Conservation (phyloP, 2,113 vertebrate genomes). For the Aphyosemion australe region DNA sequence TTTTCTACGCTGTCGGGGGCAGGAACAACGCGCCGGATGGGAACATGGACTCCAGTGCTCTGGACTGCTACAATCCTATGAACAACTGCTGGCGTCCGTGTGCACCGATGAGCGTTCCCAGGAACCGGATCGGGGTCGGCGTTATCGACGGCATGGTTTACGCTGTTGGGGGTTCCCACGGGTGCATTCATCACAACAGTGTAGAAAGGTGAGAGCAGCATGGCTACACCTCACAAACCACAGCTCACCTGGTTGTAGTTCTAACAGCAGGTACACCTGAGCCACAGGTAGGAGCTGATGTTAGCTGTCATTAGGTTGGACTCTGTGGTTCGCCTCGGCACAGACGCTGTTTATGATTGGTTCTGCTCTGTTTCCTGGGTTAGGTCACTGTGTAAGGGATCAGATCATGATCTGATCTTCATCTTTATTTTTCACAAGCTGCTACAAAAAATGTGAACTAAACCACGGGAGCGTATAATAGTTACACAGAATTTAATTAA, state of each 20-base stretch:
- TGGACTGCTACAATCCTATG: slow-evolving; percentile 96
- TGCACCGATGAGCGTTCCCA: slow-evolving; percentile 88
- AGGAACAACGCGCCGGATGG: slow-evolving; percentile 91
- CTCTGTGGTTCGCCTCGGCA: slow-evolving; percentile 5
- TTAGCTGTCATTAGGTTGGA: neutral
- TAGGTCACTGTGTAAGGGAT: slow-evolving; percentile 13
- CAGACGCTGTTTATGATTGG: neutral
- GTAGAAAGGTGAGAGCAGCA: slow-evolving; percentile 84
- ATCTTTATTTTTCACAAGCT: slow-evolving; percentile 25
- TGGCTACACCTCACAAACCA: neutral
- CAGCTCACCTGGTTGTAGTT: neutral
- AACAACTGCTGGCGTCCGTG: slow-evolving; percentile 93
- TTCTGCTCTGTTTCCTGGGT: neutral
- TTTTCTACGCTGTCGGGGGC: slow-evolving; percentile 91
- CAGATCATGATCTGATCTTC: slow-evolving; percentile 10
- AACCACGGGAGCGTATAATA: neutral
- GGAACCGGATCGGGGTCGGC: slow-evolving; percentile 91
- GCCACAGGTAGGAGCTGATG: neutral
- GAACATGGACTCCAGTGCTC: slow-evolving; percentile 89
- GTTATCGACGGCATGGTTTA: slow-evolving; percentile 94
- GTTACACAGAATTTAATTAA: neutral
- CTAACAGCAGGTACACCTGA: neutral
- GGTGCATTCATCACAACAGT: slow-evolving; percentile 91
- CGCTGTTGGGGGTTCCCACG: slow-evolving; percentile 91
- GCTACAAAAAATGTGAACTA: slow-evolving; percentile 10